phyloP scores from a whole-genome alignment of 2,888 invertebrate genomes.

The Acleris sparsana region DNA sequence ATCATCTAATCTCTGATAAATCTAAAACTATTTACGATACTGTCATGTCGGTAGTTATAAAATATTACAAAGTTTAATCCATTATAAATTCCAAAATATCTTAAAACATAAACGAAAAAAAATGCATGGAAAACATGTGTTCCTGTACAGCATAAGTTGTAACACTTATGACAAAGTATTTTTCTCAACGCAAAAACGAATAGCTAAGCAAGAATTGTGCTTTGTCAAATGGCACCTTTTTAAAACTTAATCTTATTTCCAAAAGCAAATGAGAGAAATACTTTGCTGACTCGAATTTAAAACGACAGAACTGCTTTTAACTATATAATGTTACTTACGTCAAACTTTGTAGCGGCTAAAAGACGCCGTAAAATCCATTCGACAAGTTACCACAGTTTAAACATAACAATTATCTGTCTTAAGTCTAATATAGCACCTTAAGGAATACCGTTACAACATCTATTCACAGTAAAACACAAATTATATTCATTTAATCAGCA shows the following conservation, averaged over 20 bases:
- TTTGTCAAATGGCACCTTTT: not conserved
- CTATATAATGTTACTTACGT: no score
- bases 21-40: slow-evolving; percentile 38
- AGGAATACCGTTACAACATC: slow-evolving; percentile 19
- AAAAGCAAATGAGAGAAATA: no score
- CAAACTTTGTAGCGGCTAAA: not conserved
- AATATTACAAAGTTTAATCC: slow-evolving; percentile 27
- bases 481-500: slow-evolving; percentile 20
- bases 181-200: not conserved
- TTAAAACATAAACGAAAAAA: not conserved
- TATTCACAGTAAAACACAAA: slow-evolving; percentile 21
- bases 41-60: slow-evolving; percentile 45
- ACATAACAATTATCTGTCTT: slow-evolving; percentile 18
- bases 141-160: not conserved
- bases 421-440: slow-evolving; percentile 36
- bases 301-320: no score
- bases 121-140: slow-evolving; percentile 8
- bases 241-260: no score
- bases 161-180: not conserved
- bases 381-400: slow-evolving; percentile 12
- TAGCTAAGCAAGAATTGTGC: not conserved
- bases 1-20: slow-evolving; percentile 14
- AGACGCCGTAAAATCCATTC: not conserved
- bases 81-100: slow-evolving; percentile 8
- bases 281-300: no score